Percentiles rank a stretch among this genome's conserved stretches.
These are phyloP conservation scores for Enteromius paludinosus DNA, from an alignment of 2,797 vertebrate species.

Conservation along the genomic window DNA sequence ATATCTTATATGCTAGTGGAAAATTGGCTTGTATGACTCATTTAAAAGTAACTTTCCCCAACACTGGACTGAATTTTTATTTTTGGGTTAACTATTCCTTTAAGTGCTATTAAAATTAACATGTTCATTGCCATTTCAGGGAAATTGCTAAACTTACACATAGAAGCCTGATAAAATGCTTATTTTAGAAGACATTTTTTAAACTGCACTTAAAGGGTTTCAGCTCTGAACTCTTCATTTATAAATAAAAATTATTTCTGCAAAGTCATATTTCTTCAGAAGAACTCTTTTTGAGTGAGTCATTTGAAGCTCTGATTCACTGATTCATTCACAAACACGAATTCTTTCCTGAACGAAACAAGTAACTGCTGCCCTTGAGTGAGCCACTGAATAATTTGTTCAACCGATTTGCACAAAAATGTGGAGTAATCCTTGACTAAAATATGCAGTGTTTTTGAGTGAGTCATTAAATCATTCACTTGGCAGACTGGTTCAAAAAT, in stretches of 20 bases:
- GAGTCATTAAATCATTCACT: neutral
- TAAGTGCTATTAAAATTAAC: neutral
- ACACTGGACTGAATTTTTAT: too few relatives aligned
- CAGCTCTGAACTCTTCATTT: too few relatives aligned
- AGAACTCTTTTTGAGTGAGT: neutral
- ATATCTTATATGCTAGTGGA: too few relatives aligned
- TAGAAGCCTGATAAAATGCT: neutral
- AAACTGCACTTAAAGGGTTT: too few relatives aligned
- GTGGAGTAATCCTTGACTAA: neutral
- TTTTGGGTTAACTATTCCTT: too few relatives aligned
- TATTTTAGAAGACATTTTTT: too few relatives aligned
- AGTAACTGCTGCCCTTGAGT: neutral
- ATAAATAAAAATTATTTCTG: neutral
- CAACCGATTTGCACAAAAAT: neutral
- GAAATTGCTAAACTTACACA: too few relatives aligned
- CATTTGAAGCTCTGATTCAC: neutral
- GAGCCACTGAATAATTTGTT: neutral
- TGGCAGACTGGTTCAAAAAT: neutral
- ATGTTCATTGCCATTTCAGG: too few relatives aligned
- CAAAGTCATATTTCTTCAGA: neutral
- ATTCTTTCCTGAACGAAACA: neutral
- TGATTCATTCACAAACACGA: neutral
- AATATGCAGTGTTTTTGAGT: neutral
- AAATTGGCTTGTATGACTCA: too few relatives aligned
- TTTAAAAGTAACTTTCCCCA: too few relatives aligned